phyloP scores from a whole-genome alignment of 2,113 vertebrate genomes.

The Paraplagusia blochii region DNA sequence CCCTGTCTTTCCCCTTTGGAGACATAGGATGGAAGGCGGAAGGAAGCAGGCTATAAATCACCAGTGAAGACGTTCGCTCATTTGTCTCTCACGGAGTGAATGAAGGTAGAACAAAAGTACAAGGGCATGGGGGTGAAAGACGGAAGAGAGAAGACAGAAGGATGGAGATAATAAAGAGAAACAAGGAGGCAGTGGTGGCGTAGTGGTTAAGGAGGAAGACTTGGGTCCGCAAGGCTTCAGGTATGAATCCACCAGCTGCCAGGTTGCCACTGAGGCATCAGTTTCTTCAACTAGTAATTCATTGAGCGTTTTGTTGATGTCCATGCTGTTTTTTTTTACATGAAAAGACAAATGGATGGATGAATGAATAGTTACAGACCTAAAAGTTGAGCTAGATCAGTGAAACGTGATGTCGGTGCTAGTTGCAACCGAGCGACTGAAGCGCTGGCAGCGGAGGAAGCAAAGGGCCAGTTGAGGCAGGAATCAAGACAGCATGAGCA shows the following conservation, averaged over 20 bases:
- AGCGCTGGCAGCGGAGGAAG: no score
- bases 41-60: conserved; percentile 35
- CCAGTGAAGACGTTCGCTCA: conserved; percentile 27
- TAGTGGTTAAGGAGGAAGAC: not conserved
- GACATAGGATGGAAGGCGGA: conserved; percentile 22
- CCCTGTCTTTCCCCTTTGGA: conserved; percentile 25
- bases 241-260: no score
- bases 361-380: not conserved
- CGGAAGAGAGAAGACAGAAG: not conserved
- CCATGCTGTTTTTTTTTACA: no score
- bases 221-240: not conserved
- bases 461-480: no score
- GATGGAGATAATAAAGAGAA: conserved; percentile 13
- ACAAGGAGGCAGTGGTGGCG: no score
- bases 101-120: conserved; percentile 20
- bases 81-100: conserved; percentile 41
- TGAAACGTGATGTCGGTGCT: no score
- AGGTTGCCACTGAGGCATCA: no score
- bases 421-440: no score
- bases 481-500: not conserved
- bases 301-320: no score
- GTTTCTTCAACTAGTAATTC: no score
- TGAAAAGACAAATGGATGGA: not conserved
- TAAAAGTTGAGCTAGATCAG: not conserved
- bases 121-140: not conserved